Percentiles rank a stretch among this genome's conserved stretches.
phyloP scores from a whole-genome alignment of 2,797 vertebrate species.

The Echeneis naucrates region DNA sequence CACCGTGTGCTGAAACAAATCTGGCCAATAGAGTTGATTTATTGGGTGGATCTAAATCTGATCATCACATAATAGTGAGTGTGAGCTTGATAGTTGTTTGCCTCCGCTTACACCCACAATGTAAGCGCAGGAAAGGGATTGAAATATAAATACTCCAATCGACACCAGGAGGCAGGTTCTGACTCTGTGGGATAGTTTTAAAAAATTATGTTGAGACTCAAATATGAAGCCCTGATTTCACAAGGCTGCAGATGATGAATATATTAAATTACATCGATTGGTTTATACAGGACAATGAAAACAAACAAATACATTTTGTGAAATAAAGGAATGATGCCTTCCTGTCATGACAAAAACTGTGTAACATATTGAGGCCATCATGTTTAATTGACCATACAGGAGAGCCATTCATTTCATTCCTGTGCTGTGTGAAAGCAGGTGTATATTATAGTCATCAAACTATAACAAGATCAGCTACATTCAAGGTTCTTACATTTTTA shows the following conservation, averaged over 20 bases:
- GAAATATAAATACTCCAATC: not conserved
- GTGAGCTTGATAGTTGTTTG: not conserved
- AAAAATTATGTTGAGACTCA: not conserved
- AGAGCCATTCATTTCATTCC: conserved; percentile 19
- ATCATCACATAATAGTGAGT: not conserved
- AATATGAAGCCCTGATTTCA: not conserved
- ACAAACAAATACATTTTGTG: not conserved
- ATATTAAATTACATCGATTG: no score
- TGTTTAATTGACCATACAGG: conserved; percentile 29
- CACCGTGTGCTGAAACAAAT: not conserved
- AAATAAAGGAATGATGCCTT: not conserved
- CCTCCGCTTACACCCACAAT: not conserved
- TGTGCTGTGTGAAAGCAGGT: conserved; percentile 40
- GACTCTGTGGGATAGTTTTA: not conserved
- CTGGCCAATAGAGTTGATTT: not conserved
- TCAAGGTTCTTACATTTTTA: conserved; percentile 12
- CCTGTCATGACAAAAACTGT: conserved; percentile 8
- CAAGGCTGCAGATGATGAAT: not conserved
- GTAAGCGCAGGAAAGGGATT: not conserved
- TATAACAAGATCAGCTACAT: conserved; percentile 32
- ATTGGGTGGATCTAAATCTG: not conserved
- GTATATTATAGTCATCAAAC: conserved; percentile 36
- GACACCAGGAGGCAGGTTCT: not conserved
- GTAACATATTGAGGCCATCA: conserved; percentile 39
- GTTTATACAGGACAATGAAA: not conserved